Evolutionary conservation across 2,888 invertebrate genomes (phyloP).

Genomic region (Lypha dubia): DNA sequence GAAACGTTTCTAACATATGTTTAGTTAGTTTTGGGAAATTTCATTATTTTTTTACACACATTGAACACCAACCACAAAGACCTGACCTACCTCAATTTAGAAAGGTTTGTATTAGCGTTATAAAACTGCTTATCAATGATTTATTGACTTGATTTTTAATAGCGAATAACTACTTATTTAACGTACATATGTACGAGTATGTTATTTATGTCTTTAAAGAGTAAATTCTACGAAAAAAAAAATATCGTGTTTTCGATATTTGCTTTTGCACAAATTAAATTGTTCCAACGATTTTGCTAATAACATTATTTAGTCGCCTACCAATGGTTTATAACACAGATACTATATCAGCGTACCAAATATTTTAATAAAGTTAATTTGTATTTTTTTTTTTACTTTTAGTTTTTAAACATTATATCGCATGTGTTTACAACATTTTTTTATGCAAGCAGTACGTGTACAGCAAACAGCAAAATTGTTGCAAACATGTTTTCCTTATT

Average conservation of each 20-base stretch:
- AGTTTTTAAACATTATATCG: no score
- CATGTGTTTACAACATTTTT: slow-evolving; percentile 27
- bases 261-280: slow-evolving; percentile 10
- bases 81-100: slow-evolving; percentile 63
- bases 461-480: slow-evolving; percentile 66
- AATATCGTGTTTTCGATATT: not conserved
- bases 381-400: no score
- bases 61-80: not conserved
- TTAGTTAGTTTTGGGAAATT: slow-evolving; percentile 26
- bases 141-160: not conserved
- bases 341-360: not conserved
- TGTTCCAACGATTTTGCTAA: slow-evolving; percentile 23
- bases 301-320: slow-evolving; percentile 3
- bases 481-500: slow-evolving; percentile 56
- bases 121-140: not conserved
- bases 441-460: slow-evolving; percentile 15
- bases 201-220: not conserved
- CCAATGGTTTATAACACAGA: not conserved
- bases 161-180: not conserved
- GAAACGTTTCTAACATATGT: slow-evolving; percentile 47
- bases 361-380: slow-evolving; percentile 10
- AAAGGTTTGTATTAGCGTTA: not conserved
- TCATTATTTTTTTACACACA: not conserved
- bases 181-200: no score
- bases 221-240: not conserved